A percentile compares a stretch with the other conserved stretches of the same genome.
These are phyloP conservation scores for Agrilus planipennis DNA, from an alignment of 1,140 invertebrate species.

Conservation along the genomic window DNA sequence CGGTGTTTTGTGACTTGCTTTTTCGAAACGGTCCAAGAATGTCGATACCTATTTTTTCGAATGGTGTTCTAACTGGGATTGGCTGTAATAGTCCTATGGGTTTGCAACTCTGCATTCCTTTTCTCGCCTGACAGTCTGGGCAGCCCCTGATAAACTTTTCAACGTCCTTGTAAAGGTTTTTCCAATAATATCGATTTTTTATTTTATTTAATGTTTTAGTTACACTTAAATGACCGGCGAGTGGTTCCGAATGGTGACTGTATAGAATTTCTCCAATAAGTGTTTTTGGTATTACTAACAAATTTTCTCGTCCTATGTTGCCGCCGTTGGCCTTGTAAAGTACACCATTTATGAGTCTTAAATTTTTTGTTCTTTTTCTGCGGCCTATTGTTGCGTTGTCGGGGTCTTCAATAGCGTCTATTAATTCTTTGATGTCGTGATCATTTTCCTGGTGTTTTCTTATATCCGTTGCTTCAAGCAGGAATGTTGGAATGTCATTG, in stretches of 20 bases:
- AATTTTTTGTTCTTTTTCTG: not conserved
- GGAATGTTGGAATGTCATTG: slow-evolving; percentile 2
- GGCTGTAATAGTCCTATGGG: slow-evolving; percentile 6
- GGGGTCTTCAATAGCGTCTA: not conserved
- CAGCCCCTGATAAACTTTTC: slow-evolving; percentile 8
- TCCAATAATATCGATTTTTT: slow-evolving; percentile 1
- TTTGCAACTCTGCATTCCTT: slow-evolving; percentile 1
- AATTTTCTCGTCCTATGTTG: not conserved
- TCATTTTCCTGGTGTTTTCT: slow-evolving; percentile 2
- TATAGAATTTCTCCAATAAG: not conserved
- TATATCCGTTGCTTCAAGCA: not conserved
- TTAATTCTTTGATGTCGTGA: not conserved
- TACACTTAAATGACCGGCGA: slow-evolving; percentile 2
- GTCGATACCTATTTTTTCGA: slow-evolving; percentile 8
- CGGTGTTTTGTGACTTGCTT: not conserved
- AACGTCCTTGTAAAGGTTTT: slow-evolving; percentile 1
- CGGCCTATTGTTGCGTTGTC: not conserved
- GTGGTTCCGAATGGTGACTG: not conserved
- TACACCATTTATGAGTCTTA: not conserved
- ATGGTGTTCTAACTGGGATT: slow-evolving; percentile 2
- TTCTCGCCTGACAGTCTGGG: slow-evolving; percentile 6
- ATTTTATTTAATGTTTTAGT: slow-evolving; percentile 4
- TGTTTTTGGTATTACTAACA: not conserved
- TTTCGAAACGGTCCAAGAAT: slow-evolving; percentile 3
- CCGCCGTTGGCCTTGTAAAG: not conserved